Base-by-base conservation (phyloP, 2,113 vertebrate species). In the Galemys pyrenaicus region DNA sequence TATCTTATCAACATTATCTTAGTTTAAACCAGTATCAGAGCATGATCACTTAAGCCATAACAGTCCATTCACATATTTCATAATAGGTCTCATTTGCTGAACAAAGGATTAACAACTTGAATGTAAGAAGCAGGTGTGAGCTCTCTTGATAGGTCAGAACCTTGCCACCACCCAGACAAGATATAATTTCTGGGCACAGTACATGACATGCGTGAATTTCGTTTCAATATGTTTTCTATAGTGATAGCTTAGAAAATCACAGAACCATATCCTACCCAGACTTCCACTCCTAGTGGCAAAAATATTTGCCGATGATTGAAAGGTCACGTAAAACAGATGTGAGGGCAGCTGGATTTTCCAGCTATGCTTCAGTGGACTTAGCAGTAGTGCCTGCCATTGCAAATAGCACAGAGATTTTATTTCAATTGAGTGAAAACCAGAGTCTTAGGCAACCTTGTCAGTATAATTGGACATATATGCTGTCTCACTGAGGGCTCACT, bases 251-350 rank as follows among this genome's bases (percentile, higher is more conserved):
- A 94, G 70, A 94, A 86, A 95, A 44, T 87, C 85, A 89, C 64
- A 94, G 3, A 64, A 73, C 85, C 90, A 65, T 19, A 84, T 54
- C 78, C 73, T 92, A 86, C 35, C 77, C 89, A 96, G 54, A 54
- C 80, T 74, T 54, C 83, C 41, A 88, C 70, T 91, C 46, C 22
- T 58, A 51, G 56, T 19, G 92, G 91, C 89, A 58, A 44, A 87
- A 84, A 58, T 65, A 92, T 95, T 70, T 46, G 89, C 44, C 39
- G 65, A 71, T 32, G 92, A 95, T n/a, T 65, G 94, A 95, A 95
- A 87, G 91, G 87, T 96, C 90, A 95, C 46, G n/a, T 75, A 92
- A 96, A 96, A 95, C 93, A 96, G 94, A 97, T 96, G 96, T 96
- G 74, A 73, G 83, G 93, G 89, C 92, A 93, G 89, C 92, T 92